A percentile compares a stretch with the other conserved stretches of the same genome.
These are phyloP conservation scores for Lasioglossum morio DNA, from an alignment of 2,888 invertebrate genomes.

Conservation along the genomic window DNA sequence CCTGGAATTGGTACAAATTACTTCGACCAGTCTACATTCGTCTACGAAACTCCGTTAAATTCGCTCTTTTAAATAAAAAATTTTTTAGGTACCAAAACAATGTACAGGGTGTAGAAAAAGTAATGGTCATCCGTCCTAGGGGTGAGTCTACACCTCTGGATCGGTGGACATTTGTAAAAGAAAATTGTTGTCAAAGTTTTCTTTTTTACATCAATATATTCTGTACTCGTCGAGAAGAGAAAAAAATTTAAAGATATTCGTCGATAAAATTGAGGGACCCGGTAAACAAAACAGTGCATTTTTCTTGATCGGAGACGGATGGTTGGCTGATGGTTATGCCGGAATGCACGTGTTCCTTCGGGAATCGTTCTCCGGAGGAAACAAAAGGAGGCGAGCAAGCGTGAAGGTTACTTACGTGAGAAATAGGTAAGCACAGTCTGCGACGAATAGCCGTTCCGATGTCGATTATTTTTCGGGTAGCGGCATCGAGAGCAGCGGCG, in stretches of 20 bases:
- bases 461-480: slow-evolving; percentile 62
- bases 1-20: not conserved
- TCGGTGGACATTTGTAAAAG: too few relatives aligned
- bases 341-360: slow-evolving; percentile 24
- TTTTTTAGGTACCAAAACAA: not conserved
- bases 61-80: not conserved
- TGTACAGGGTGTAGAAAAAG: too few relatives aligned
- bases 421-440: slow-evolving; percentile 41
- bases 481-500: slow-evolving; percentile 47
- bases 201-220: too few relatives aligned
- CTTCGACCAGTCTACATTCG: not conserved
- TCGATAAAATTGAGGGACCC: too few relatives aligned
- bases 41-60: not conserved
- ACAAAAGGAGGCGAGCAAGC: slow-evolving; percentile 24
- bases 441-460: slow-evolving; percentile 43
- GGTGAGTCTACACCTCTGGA: too few relatives aligned
- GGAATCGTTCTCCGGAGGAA: slow-evolving; percentile 17
- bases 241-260: not conserved
- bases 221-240: too few relatives aligned
- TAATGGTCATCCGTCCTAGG: too few relatives aligned
- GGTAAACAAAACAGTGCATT: not conserved
- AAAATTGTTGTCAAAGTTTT: too few relatives aligned
- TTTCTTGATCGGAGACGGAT: not conserved
- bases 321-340: not conserved
- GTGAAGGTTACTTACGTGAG: slow-evolving; percentile 26